Conservation (phyloP, 2,113 vertebrate genomes). For the Anser cygnoides region DNA sequence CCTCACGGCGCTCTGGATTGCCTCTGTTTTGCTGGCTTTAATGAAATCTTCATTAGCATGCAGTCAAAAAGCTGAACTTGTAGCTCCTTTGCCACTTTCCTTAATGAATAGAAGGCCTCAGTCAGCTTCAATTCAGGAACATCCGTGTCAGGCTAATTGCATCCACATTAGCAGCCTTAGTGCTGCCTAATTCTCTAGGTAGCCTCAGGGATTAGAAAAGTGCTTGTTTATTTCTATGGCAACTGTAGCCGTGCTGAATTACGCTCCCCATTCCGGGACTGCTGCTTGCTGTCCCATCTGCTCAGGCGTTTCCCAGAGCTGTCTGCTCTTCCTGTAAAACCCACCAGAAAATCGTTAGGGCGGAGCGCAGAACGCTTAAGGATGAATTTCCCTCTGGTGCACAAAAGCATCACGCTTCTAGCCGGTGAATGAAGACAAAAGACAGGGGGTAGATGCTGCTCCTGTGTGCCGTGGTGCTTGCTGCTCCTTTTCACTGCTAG, state of each 20-base stretch:
- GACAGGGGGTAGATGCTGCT: not conserved
- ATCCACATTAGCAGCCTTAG: conserved; percentile 49
- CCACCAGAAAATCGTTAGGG: not conserved
- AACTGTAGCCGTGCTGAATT: not conserved
- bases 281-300: not conserved
- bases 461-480: not conserved
- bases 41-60: conserved; percentile 1
- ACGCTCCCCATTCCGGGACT: not conserved
- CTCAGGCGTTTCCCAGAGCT: not conserved
- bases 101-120: conserved; percentile 35
- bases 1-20: not conserved
- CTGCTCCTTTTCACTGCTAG: not conserved
- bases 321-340: not conserved
- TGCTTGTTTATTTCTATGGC: conserved; percentile 56
- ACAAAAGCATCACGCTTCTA: not conserved
- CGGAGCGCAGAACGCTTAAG: not conserved
- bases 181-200: conserved; percentile 22
- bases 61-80: conserved; percentile 30
- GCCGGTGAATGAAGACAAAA: not conserved
- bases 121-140: conserved; percentile 61
- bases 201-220: conserved; percentile 29
- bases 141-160: conserved; percentile 64
- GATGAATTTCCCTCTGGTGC: not conserved
- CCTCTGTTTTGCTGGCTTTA: not conserved
- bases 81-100: conserved; percentile 7